A percentile compares a stretch with the other conserved stretches of the same genome.
These are phyloP conservation scores for Propithecus coquereli DNA, from an alignment of 2,113 vertebrate genomes.

Conservation along the genomic window DNA sequence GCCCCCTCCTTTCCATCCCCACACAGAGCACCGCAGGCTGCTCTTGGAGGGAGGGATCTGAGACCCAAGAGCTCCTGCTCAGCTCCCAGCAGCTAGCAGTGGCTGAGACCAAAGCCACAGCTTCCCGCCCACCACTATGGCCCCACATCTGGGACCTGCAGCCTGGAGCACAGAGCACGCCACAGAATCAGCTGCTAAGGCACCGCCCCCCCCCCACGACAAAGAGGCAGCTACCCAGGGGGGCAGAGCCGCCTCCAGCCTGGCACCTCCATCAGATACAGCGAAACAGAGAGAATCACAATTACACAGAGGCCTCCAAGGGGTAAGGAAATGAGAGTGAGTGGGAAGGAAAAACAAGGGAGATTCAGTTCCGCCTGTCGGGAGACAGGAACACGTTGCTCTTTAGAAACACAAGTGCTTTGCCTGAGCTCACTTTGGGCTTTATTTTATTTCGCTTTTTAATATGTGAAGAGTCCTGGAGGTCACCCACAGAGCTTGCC, in stretches of 20 bases:
- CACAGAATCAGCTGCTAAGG: background rate
- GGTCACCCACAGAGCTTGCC: background rate
- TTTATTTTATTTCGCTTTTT: background rate
- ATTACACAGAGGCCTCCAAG: background rate
- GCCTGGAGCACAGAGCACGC: background rate
- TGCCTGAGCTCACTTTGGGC: background rate
- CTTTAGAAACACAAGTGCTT: background rate
- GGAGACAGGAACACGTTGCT: background rate
- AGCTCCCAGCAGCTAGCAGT: no score
- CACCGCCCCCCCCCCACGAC: background rate
- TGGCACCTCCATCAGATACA: background rate
- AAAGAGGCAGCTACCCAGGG: no score
- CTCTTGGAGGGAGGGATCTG: no score
- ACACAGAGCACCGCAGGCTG: no score
- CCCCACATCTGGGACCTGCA: background rate
- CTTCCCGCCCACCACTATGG: background rate
- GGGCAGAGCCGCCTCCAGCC: background rate
- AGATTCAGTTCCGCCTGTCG: rapidly evolving
- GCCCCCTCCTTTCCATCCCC: background rate
- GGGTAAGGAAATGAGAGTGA: background rate
- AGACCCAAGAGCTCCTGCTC: rapidly evolving
- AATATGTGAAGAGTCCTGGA: background rate
- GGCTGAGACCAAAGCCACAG: background rate
- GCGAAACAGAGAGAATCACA: background rate
- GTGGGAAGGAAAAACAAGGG: background rate